Base-by-base conservation (phyloP, 2,888 invertebrate genomes). In the Lottia gigantea region DNA sequence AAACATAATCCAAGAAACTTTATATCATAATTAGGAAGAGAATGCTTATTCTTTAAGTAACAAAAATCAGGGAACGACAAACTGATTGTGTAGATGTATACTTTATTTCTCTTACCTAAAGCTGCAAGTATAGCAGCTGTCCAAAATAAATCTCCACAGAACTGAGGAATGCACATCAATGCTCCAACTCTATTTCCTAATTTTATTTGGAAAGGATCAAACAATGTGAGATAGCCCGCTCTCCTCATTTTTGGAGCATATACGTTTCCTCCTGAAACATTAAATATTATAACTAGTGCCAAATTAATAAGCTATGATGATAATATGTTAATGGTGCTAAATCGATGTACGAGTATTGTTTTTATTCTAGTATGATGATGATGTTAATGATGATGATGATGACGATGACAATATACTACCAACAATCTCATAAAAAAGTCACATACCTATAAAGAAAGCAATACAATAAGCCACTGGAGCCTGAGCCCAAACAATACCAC, bases 131-230 rank as follows among this genome's bases (percentile, higher is more conserved):
- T 85, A 47, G 86, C 86, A 11, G 83, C 86, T 31, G 82, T 78
- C 86, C 86, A 86, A 70, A 86, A 86, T 16, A 84, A 67, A 68
- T 86, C 86, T 40, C 85, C 85, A 12, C 84, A 49, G 7, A 86
- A 71, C 23, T 85, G 85, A 0, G 86, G 85, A 12, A 86, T 76
- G 68, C 82, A 84, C 25, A 87, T 74, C 12, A 86, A 67, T 11
- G 78, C 84, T 19, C 83, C 82, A 76, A 85, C 79, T 46, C 78
- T 76, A 25, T 77, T 76, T 4, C 86, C 86, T 68, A 80, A 86
- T 66, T 78, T 80, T 62, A 79, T 67, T 68, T 86, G 85, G 65
- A 86, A 80, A 0, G 86, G 86, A 70, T 86, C 86, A 67, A 86
- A 78, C 78, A 86, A 83, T 11, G 86, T 86, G 1, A 85, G 79